Base-by-base conservation (phyloP, 2,797 vertebrate genomes). In the Etheostoma perlongum region DNA sequence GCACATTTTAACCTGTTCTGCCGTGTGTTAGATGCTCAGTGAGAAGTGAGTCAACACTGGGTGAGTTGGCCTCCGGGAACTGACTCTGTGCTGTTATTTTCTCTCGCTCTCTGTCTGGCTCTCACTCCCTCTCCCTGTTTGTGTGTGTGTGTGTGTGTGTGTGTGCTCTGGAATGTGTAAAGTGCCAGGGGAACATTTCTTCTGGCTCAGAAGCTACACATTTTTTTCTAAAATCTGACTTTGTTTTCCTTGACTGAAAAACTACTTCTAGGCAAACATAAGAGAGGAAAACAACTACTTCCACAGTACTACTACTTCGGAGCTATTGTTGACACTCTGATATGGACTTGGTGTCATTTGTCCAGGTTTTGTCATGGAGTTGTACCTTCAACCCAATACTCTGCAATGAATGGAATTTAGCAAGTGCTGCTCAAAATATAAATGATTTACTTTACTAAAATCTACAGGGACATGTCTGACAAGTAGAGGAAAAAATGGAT, bases 91-190 rank as follows among this genome's bases (percentile, higher is more conserved):
- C 15, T 2, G 23, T 23, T 36, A 12, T 66, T 71, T 15, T 36
- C 52, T n/a, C 25, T 21, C 16, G 19, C 48, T 42, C 47, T 49
- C 30, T 59, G 57, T 53, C 48, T 44, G 18, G 3, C 19, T 18
- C 54, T 53, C 61, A 52, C 61, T 49, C 44, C 18, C 42, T 53
- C 60, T 36, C 40, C 15, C 30, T 51, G 11, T 59, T 2, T 74
- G 47, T 65, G 16, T 49, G 30, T 33, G 30, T n/a, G n/a, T 78
- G 55, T 74, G 65, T 64, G 58, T 74, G 77, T 64, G 77, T 52
- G 58, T 46, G 48, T 30, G 15, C 72, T 74, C 67, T 74, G 63
- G 77, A 81, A 87, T 83, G 83, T 79, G 58, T 30, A 67, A 58
- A 30, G 11, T 75, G 48, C 46, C 19, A 14, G 14, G 1, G 15